Evolutionary conservation across 2,888 invertebrate species (phyloP).

Genomic region (Plagodis dolabraria): DNA sequence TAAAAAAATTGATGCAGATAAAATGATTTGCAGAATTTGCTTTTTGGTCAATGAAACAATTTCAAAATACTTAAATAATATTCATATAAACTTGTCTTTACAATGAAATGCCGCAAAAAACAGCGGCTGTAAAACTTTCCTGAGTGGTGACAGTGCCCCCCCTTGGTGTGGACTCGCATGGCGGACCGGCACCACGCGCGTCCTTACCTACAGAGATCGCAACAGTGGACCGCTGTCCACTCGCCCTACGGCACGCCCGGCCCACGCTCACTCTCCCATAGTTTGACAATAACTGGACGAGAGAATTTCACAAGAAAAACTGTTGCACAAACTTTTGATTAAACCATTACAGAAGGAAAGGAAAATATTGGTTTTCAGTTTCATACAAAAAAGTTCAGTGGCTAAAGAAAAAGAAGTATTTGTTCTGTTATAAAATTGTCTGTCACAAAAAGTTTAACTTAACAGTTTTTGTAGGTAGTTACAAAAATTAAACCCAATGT

Average conservation of each 20-base stretch:
- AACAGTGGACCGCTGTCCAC: constrained; percentile 70
- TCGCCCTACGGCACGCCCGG: constrained; percentile 65
- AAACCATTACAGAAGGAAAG: too few relatives aligned
- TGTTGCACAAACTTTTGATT: background rate
- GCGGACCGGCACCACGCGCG: constrained; percentile 35
- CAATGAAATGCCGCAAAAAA: background rate
- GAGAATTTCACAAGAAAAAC: constrained; percentile 16
- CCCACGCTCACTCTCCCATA: constrained; percentile 41
- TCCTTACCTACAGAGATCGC: constrained; percentile 74
- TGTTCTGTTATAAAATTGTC: too few relatives aligned
- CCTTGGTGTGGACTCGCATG: constrained; percentile 17
- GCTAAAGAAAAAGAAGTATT: too few relatives aligned
- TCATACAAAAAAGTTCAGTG: too few relatives aligned
- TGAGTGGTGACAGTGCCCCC: constrained; percentile 10
- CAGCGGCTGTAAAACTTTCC: constrained; percentile 5
- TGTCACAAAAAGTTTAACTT: background rate
- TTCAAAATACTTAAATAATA: too few relatives aligned
- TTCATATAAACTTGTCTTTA: too few relatives aligned
- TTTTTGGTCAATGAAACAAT: too few relatives aligned
- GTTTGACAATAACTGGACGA: constrained; percentile 11
- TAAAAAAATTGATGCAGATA: background rate
- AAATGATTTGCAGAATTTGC: too few relatives aligned
- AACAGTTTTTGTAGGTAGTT: constrained; percentile 2
- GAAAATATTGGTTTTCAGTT: too few relatives aligned
- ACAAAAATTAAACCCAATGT: background rate